Conservation (phyloP, 2,888 invertebrate genomes). For the Horisme vitalbata region DNA sequence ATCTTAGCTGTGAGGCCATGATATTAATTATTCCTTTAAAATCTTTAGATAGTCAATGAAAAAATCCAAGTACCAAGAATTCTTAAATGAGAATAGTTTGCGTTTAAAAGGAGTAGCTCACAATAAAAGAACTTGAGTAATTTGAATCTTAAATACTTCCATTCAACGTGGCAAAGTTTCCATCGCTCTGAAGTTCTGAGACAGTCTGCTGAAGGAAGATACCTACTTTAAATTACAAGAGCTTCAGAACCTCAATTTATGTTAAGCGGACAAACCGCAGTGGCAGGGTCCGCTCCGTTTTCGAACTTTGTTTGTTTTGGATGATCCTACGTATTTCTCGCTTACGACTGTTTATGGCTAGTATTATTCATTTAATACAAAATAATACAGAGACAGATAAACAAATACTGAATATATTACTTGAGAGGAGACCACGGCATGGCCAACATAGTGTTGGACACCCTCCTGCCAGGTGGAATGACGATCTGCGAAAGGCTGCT, state of each 20-base stretch:
- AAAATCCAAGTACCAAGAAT: neutral
- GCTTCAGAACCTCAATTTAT: conserved; percentile 14
- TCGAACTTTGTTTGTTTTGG: neutral
- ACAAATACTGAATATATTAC: too few relatives aligned
- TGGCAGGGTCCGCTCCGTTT: neutral
- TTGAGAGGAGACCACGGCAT: too few relatives aligned
- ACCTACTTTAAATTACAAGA: conserved; percentile 20
- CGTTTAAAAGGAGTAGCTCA: conserved; percentile 15
- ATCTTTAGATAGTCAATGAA: too few relatives aligned
- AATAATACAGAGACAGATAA: neutral
- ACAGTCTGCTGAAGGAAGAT: conserved; percentile 19
- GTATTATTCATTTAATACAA: too few relatives aligned
- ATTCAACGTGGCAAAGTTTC: conserved; percentile 22
- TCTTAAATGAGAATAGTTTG: conserved; percentile 23
- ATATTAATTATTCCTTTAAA: too few relatives aligned
- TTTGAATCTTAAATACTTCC: conserved; percentile 27
- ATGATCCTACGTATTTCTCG: too few relatives aligned
- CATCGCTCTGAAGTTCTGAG: conserved; percentile 17
- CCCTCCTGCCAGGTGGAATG: too few relatives aligned
- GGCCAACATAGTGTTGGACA: too few relatives aligned
- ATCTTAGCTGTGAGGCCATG: too few relatives aligned
- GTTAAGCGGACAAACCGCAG: conserved; percentile 12
- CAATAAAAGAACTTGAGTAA: conserved; percentile 22
- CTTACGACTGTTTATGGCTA: too few relatives aligned
- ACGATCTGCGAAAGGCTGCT: too few relatives aligned